A percentile compares a stretch with the other conserved stretches of the same genome.
These are phyloP conservation scores for Pasiphila rectangulata DNA, from an alignment of 2,888 invertebrate species.

Conservation along the genomic window DNA sequence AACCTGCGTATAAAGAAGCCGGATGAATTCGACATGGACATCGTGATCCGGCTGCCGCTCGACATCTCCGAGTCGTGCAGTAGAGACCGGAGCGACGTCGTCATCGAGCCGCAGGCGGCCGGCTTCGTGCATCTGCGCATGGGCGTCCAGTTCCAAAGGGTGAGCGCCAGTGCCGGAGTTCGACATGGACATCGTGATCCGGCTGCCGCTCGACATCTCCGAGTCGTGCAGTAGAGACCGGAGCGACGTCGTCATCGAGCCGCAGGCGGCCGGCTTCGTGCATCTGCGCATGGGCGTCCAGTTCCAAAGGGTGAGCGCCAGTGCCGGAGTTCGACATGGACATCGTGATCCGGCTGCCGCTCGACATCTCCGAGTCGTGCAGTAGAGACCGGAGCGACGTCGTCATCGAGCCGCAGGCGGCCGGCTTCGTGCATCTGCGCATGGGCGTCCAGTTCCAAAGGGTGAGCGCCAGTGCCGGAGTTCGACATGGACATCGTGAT, in stretches of 20 bases:
- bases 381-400: constrained; percentile 56
- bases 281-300: constrained; percentile 62
- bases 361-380: constrained; percentile 45
- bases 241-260: constrained; percentile 60
- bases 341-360: constrained; percentile 74
- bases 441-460: constrained; percentile 58
- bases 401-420: constrained; percentile 52
- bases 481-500: constrained; percentile 82
- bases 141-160: constrained; percentile 53
- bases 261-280: constrained; percentile 67
- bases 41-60: constrained; percentile 75
- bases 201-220: constrained; percentile 64
- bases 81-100: constrained; percentile 54
- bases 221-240: constrained; percentile 39
- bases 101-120: constrained; percentile 55
- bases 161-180: no score
- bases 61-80: constrained; percentile 44
- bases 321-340: constrained; percentile 84
- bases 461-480: no score
- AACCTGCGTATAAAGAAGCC: constrained; percentile 78
- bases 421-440: constrained; percentile 70
- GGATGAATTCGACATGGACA: constrained; percentile 82
- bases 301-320: constrained; percentile 48
- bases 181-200: constrained; percentile 80
- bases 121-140: constrained; percentile 71